phyloP scores from a whole-genome alignment of 1,140 invertebrate genomes.

The Myzus persicae region DNA sequence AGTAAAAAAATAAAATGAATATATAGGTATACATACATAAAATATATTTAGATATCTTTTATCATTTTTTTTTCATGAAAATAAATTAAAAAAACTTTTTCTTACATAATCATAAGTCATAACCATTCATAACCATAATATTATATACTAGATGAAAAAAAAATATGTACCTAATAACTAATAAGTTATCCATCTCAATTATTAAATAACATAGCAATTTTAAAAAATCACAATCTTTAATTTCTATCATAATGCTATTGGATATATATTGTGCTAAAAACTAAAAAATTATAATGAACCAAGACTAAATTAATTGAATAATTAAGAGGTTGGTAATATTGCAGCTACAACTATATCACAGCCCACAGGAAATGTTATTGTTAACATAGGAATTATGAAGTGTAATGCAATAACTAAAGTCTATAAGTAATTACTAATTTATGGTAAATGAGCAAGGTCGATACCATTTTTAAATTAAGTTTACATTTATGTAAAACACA shows the following conservation, averaged over 20 bases:
- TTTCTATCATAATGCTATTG: neutral
- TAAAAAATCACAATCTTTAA: neutral
- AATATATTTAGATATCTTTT: neutral
- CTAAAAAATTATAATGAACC: neutral
- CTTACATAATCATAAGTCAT: neutral
- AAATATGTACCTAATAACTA: neutral
- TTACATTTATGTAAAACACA: neutral
- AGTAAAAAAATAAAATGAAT: neutral
- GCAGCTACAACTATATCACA: neutral
- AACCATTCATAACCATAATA: neutral
- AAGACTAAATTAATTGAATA: neutral
- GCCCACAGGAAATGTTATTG: neutral
- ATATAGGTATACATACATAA: neutral
- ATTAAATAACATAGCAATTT: neutral
- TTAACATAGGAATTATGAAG: neutral
- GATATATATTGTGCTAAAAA: neutral
- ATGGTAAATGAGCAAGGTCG: neutral
- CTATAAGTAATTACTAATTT: neutral
- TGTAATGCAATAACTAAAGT: no score
- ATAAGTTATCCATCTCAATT: neutral
- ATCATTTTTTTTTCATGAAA: neutral
- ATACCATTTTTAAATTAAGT: neutral
- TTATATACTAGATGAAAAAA: neutral
- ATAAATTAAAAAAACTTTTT: neutral
- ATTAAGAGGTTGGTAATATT: neutral